Evolutionary conservation across 1,140 invertebrate genomes (phyloP).

Genomic region (Monochamus saltuarius): DNA sequence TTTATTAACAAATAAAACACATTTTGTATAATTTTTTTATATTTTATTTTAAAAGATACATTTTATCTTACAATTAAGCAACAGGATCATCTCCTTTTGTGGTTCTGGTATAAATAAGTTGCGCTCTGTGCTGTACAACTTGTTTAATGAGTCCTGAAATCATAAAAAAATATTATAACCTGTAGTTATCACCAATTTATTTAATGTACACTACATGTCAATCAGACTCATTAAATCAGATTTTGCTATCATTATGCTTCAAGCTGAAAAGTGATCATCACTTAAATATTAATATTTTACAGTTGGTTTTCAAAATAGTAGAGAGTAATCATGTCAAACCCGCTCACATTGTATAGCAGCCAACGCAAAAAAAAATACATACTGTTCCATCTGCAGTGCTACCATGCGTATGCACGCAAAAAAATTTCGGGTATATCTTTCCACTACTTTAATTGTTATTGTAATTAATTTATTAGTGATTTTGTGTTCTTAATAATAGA

Average conservation of each 20-base stretch:
- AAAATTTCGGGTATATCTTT: too few species aligned
- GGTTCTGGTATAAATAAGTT: slow-evolving; percentile 96
- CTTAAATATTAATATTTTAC: slow-evolving; percentile 9
- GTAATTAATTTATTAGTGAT: too few species aligned
- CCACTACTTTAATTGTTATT: too few species aligned
- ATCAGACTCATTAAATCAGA: slow-evolving; percentile 65
- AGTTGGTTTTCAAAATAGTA: too few species aligned
- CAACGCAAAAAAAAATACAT: too few species aligned
- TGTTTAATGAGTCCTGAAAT: slow-evolving; percentile 89
- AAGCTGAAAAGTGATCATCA: slow-evolving; percentile 38
- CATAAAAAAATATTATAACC: slow-evolving; percentile 30
- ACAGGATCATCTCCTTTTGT: slow-evolving; percentile 87
- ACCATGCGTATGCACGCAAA: too few species aligned
- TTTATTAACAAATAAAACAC: slow-evolving; percentile 6
- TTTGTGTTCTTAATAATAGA: too few species aligned
- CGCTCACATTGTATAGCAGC: too few species aligned
- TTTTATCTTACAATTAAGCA: slow-evolving; percentile 48
- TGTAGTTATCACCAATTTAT: slow-evolving; percentile 15
- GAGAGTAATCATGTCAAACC: too few species aligned
- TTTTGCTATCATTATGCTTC: slow-evolving; percentile 38
- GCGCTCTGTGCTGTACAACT: slow-evolving; percentile 95
- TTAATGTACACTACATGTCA: slow-evolving; percentile 1
- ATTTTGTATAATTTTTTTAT: slow-evolving; percentile 9
- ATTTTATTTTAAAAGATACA: slow-evolving; percentile 25
- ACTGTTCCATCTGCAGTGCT: too few species aligned